Evolutionary conservation across 2,888 invertebrate genomes (phyloP), one percentile per base, ranked within the genome.

Genomic region (Patella caerulea): DNA sequence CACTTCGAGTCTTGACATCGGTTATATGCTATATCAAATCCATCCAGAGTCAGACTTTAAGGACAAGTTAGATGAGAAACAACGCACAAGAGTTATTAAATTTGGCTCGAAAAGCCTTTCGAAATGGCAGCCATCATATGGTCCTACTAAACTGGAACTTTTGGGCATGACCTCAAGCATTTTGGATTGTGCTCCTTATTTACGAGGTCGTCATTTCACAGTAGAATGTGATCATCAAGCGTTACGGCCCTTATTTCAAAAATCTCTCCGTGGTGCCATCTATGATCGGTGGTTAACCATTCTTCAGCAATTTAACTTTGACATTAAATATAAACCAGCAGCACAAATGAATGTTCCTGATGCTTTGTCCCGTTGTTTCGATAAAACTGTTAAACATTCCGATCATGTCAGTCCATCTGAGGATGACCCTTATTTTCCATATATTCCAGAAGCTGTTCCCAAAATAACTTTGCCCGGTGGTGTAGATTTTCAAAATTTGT

Each of bases 141-240:
- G 76, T 15, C 79, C 74, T 9, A 76, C 73, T 19, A 79, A 76
- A 65, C 71, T 79, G 17, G 76, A 79, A 52, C 34, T 71, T 12
- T 54, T 73, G 17, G 79, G 54, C 12, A 59, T 79, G 72, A 74
- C 74, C 4, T 65, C 71, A 12, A 77, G 75, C 45, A 70, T 79
- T 24, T 69, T 79, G 17, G 77, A 79, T 56, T 74, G 74, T 77
- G 54, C 73, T 9, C 74, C 74, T 19, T 79, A 77, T 73, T 29
- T 76, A n/a, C 73, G 71, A 4, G 78, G 78, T 24, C 54, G 71
- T 24, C 59, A 70, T 52, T 74, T 78, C 73, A 74, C 76, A 7
- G 72, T 77, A 24, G 75, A 76, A 74, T 76, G 71, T 34, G 73
- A 78, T 69, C 73, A 76, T 71, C 59, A 79, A 19, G 76, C 71